phyloP scores from a whole-genome alignment of 2,888 invertebrate species.

The Eupithecia subfuscata region DNA sequence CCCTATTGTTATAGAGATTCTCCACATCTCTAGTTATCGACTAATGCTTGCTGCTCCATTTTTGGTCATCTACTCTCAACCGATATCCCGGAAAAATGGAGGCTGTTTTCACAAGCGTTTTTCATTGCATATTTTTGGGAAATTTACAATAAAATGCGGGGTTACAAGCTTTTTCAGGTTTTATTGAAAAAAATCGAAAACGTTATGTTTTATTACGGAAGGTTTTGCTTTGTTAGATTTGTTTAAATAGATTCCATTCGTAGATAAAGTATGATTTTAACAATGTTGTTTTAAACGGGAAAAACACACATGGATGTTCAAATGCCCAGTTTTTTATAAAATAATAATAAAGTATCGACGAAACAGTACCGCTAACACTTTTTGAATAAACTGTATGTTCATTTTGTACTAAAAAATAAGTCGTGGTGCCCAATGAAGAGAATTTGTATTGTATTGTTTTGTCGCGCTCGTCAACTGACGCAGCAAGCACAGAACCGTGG shows the following conservation, averaged over 20 bases:
- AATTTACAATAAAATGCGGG: slow-evolving; percentile 16
- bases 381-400: too few species aligned
- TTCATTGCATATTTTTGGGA: slow-evolving; percentile 24
- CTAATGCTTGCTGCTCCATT: slow-evolving; percentile 15
- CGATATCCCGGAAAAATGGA: slow-evolving; percentile 24
- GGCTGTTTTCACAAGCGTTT: slow-evolving; percentile 22
- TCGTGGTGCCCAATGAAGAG: neutral
- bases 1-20: slow-evolving; percentile 23
- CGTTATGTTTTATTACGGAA: neutral
- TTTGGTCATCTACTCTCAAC: slow-evolving; percentile 3
- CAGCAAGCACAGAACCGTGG: too few species aligned
- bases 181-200: neutral
- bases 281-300: neutral
- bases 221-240: neutral
- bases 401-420: neutral
- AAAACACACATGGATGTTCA: neutral
- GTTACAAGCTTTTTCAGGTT: slow-evolving; percentile 10
- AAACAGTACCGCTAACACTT: too few species aligned
- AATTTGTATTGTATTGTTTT: too few species aligned
- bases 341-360: too few species aligned
- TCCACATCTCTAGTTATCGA: slow-evolving; percentile 19
- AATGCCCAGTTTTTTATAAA: neutral
- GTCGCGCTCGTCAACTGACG: too few species aligned
- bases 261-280: neutral
- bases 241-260: neutral